These are phyloP conservation scores for Emesis furor DNA, from an alignment of 2,888 invertebrate species.

Conservation along the genomic window DNA sequence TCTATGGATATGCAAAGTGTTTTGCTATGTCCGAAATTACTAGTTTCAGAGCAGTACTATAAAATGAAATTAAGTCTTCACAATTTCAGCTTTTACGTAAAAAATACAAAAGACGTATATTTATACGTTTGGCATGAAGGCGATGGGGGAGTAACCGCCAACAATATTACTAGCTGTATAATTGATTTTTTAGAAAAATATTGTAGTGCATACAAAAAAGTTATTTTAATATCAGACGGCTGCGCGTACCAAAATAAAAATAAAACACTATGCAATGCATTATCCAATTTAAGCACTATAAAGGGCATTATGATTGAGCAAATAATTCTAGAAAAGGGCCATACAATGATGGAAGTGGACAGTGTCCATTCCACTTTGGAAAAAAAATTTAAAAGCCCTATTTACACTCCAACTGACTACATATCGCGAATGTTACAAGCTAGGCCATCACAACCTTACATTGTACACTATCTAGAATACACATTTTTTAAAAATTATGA, in stretches of 20 bases:
- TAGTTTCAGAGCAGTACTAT: conserved; percentile 18
- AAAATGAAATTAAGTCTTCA: too few relatives aligned
- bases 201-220: not conserved
- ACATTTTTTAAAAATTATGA: too few relatives aligned
- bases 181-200: not conserved
- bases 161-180: not conserved
- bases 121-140: conserved; percentile 21
- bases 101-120: not conserved
- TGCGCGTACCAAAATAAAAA: conserved; percentile 21
- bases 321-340: not conserved
- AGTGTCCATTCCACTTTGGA: not conserved
- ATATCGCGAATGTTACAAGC: not conserved
- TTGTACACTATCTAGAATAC: conserved; percentile 10
- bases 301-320: not conserved
- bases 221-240: conserved; percentile 3
- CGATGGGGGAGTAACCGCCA: conserved; percentile 20
- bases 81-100: not conserved
- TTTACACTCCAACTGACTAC: too few relatives aligned
- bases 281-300: not conserved
- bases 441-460: conserved; percentile 2
- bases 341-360: conserved; percentile 21
- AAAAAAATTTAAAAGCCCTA: too few relatives aligned
- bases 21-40: not conserved
- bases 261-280: not conserved
- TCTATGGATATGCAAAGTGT: not conserved